Conservation (phyloP, 2,888 invertebrate genomes). For the Agrypnus murinus region DNA sequence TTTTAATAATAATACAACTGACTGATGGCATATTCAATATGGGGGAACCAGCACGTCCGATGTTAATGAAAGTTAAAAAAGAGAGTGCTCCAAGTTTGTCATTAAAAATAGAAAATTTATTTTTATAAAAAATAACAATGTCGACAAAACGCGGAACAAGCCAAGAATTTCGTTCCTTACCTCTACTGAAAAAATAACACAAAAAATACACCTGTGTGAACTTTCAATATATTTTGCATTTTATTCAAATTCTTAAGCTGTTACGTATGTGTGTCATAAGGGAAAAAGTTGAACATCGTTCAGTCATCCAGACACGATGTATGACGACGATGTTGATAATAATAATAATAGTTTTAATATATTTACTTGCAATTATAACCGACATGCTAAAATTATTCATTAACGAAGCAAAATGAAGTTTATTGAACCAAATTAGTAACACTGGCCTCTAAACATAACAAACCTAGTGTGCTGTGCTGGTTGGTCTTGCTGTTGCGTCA, state of each 20-base stretch:
- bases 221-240: too few species aligned
- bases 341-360: background rate
- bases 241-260: background rate
- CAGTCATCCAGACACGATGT: constrained; percentile 12
- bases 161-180: too few species aligned
- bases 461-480: background rate
- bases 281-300: constrained; percentile 31
- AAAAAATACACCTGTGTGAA: too few species aligned
- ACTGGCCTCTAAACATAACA: constrained; percentile 41
- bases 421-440: constrained; percentile 48
- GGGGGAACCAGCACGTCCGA: too few species aligned
- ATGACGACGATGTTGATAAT: too few species aligned
- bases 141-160: too few species aligned
- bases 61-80: too few species aligned
- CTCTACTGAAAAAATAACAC: too few species aligned
- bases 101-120: too few species aligned
- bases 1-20: background rate
- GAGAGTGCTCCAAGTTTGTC: too few species aligned
- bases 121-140: too few species aligned
- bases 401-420: constrained; percentile 40
- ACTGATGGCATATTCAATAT: too few species aligned
- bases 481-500: constrained; percentile 33
- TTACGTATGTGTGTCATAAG: constrained; percentile 39
- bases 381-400: constrained; percentile 44
- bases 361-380: constrained; percentile 32